A percentile compares a stretch with the other conserved stretches of the same genome.
Conservation (phyloP, 2,888 invertebrate genomes). For the Trachelus troglodyta region DNA sequence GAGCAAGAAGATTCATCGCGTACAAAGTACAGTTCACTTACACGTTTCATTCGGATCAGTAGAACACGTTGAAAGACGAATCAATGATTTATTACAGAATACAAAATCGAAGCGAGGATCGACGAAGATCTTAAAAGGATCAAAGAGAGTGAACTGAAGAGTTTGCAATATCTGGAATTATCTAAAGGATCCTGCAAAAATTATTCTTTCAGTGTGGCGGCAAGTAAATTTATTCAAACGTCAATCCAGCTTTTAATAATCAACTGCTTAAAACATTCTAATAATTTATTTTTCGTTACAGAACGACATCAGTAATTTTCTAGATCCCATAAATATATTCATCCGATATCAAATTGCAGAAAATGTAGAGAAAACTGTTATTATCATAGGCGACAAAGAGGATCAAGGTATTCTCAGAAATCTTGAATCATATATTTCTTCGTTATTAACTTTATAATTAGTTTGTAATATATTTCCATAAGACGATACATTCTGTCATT, state of each 20-base stretch:
- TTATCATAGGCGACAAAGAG: background rate
- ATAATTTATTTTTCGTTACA: conserved; percentile 18
- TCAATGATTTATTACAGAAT: background rate
- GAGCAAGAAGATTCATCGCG: conserved; percentile 11
- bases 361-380: background rate
- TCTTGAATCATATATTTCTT: background rate
- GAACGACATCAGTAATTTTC: conserved; percentile 37
- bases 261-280: background rate
- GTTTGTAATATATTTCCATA: background rate
- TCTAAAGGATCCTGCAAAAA: background rate
- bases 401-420: background rate
- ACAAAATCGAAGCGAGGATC: conserved; percentile 9
- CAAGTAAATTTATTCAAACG: background rate
- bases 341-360: conserved; percentile 32
- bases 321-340: conserved; percentile 43
- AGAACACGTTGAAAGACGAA: background rate
- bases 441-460: background rate
- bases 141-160: background rate
- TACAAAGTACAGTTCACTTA: background rate
- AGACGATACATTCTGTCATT: conserved; percentile 23
- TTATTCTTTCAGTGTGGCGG: background rate
- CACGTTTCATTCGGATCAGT: background rate
- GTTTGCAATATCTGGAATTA: background rate
- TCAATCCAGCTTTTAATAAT: background rate
- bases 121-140: conserved; percentile 36